Base-by-base conservation (phyloP, 2,797 vertebrate species). In the Naso thynnoides region DNA sequence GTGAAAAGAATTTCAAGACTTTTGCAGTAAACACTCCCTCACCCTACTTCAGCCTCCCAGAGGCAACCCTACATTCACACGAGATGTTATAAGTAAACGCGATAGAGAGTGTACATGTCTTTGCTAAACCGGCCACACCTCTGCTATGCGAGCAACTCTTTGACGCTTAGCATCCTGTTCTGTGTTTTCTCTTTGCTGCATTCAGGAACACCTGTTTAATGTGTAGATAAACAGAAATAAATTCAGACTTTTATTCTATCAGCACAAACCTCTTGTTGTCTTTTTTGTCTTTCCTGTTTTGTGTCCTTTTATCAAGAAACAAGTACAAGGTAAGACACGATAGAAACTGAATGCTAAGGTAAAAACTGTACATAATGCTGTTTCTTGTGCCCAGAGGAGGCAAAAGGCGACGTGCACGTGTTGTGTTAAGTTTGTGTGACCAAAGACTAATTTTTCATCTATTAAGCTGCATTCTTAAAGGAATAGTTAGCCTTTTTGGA, bases 211-310 rank as follows among this genome's bases (percentile, higher is more conserved):
- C 93, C 91, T 94, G 94, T 94, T 94, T 90, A 93, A 94, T 96
- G 95, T 95, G 94, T 93, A 95, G 90, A 93, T 91, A 86, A 94
- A 94, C 87, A 81, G 77, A 92, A 95, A 95, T 95, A 95, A 95
- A 95, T 94, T 85, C 89, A 93, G 88, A 94, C 93, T 95, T 95
- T 94, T 96, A 95, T 96, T 96, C 95, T 95, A 94, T 91, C 89
- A 91, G 85, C 90, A 87, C 83, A 91, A 89, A 89, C 71, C 33
- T 81, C 63, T 72, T 75, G 64, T 76, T 54, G 69, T 77, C 70
- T 78, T 79, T 77, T 64, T 79, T 80, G 62, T 89, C 29, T 83
- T 73, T 78, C 39, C 26, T 79, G 61, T 41, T 26, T 65, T 15
- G 0, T 61, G 39, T 45, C 31, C 8, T 45, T 52, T 52, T 9